Base-by-base conservation (phyloP, 1,140 invertebrate species). In the Sinonovacula constricta region DNA sequence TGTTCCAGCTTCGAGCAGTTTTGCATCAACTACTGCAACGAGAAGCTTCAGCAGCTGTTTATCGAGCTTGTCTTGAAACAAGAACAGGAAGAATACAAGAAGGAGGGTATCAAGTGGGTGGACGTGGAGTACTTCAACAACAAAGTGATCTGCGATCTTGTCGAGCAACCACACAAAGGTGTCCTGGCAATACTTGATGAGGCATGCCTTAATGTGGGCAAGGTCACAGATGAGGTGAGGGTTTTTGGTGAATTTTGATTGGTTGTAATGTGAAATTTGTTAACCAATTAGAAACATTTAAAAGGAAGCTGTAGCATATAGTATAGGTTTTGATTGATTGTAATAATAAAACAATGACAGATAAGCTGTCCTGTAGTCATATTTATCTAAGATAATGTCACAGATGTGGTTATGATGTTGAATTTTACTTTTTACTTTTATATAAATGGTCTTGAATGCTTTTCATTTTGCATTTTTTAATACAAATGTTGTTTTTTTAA, bases 1-100 rank as follows among this genome's bases (percentile, higher is more conserved):
- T 34, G 10, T 77, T 85, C 71, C 83, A 92, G 95, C 86, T 98
- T 98, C 92, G 97, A 98, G 91, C 97, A 98, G 91, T 97, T 98
- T 90, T 98, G 97, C 88, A 99, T 99, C 85, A 98, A 98, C 90
- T 98, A 98, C 91, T 98, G 97, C 85, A 99, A 98, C 90, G 97
- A 99, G 92, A 98, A 99, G 91, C 92, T 98, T 30, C 97, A 99
- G 88, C 97, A 99, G 88, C 92, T 98, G 4, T 99, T 99, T 88
- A 99, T 99, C 86, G 97, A 99, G 90, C 91, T 99, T 89, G 97
- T 99, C 10, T 91, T 99, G 53, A 74, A 98, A 88, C 97, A 98
- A 91, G 97, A 99, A 89, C 97, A 99, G 88, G 97, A 98, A 90
- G 97, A 99, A 88, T 99, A 99, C 86, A 93, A 94, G 80, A 93